Base-by-base conservation (phyloP, 1,140 invertebrate species). In the Panonychus citri region DNA sequence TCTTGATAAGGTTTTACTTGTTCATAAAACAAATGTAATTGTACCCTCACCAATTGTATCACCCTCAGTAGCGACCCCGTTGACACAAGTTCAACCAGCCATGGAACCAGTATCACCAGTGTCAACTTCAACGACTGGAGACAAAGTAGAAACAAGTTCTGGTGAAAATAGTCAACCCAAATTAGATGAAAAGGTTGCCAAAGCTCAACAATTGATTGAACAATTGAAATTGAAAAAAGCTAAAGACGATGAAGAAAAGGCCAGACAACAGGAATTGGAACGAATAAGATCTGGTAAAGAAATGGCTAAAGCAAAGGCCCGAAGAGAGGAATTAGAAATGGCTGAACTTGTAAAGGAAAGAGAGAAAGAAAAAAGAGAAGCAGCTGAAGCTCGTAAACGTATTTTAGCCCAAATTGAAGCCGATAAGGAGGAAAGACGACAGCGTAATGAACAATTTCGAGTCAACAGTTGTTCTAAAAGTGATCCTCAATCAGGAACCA, bases 301-400 rank as follows among this genome's bases (percentile, higher is more conserved):
- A 26, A 66, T 82, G 0, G 77, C 78, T 48, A 78, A 78, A 62
- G 64, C 82, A 39, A 78, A 80, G 64, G 70, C 74, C 55, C 76
- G 74, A 68, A 78, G 82, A 60, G 76, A 82, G 34, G 82, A 87
- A 4, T 72, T 78, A 61, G 80, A 86, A 63, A 61, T 81, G 3
- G 81, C 80, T 62, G 74, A 81, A 64, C 59, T 76, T 25, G 69
- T 67, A 48, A 71, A 73, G 46, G 68, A 79, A 64, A 75, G 81
- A 61, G 77, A 79, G 60, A 76, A 78, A 52, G 81, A 82, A 60
- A 82, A 78, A 65, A 69, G 75, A 59, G 79, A 78, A 55, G 79
- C 82, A 77, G 82, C 59, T 73, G 76, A 40, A 69, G 66, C 68
- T 66, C 57, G 48, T 30, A 30, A 60, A n/a, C 40, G 49, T n/a